These are phyloP conservation scores for Catagonus wagneri DNA, from an alignment of 2,113 vertebrate genomes.

Conservation along the genomic window DNA sequence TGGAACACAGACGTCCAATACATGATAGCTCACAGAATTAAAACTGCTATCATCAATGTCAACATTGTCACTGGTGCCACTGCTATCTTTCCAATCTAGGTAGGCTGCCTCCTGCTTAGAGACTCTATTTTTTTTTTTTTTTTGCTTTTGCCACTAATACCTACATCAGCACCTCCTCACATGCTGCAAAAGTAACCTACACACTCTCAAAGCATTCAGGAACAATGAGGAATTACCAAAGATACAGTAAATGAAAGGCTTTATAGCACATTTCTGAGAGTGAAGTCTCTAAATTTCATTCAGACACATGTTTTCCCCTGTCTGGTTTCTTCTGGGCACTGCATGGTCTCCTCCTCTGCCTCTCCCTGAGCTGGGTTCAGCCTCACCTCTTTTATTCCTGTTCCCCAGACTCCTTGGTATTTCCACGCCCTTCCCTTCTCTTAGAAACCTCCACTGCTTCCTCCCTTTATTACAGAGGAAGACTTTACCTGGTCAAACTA, in stretches of 20 bases:
- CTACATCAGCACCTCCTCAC: not conserved
- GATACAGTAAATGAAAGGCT: not conserved
- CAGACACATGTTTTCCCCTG: not conserved
- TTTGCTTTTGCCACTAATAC: not conserved
- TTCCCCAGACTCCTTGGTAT: not conserved
- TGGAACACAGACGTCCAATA: not conserved
- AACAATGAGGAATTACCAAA: slow-evolving; percentile 2
- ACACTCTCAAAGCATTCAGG: not conserved
- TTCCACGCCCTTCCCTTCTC: not conserved
- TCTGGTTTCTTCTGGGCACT: not conserved
- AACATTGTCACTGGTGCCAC: too few species aligned
- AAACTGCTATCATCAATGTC: not conserved
- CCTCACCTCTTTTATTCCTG: not conserved
- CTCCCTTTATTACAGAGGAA: not conserved
- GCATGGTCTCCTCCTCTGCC: not conserved
- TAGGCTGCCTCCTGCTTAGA: not conserved
- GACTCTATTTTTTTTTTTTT: not conserved
- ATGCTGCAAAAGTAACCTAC: not conserved
- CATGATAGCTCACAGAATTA: too few species aligned
- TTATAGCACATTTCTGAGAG: not conserved
- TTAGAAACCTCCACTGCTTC: not conserved
- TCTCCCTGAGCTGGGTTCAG: not conserved
- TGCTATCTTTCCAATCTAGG: too few species aligned
- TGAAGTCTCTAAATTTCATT: not conserved
- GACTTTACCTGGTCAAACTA: not conserved